Evolutionary conservation across 2,113 vertebrate species (phyloP).

Genomic region (Psittacara wagleri): DNA sequence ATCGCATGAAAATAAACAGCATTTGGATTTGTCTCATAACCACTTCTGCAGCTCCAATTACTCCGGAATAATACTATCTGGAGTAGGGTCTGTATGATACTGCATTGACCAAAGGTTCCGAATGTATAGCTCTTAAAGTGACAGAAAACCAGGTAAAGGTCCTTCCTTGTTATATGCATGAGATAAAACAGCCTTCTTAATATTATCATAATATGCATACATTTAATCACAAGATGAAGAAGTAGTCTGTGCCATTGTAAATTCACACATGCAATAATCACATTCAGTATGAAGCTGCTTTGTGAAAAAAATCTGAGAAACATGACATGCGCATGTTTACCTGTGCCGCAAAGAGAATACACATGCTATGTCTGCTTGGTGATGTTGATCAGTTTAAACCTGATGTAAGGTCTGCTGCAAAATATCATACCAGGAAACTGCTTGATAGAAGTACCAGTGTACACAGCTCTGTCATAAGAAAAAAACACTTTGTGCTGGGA

Average conservation of each 20-base stretch:
- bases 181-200: background rate
- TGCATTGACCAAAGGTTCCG: background rate
- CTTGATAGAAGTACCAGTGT: background rate
- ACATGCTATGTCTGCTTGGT: background rate
- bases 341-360: background rate
- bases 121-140: background rate
- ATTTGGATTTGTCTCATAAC: background rate
- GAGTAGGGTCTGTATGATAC: background rate
- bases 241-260: background rate
- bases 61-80: background rate
- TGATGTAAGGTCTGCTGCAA: background rate
- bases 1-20: background rate
- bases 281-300: background rate
- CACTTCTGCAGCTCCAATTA: background rate
- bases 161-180: background rate
- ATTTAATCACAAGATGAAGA: background rate
- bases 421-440: background rate
- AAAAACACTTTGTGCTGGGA: background rate
- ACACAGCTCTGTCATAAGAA: background rate
- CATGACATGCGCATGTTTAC: background rate
- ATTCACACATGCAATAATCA: background rate
- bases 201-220: background rate
- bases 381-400: background rate
- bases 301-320: background rate
- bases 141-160: background rate